Evolutionary conservation across 2,797 vertebrate species (phyloP).

Genomic region (Poecilia velifera): DNA sequence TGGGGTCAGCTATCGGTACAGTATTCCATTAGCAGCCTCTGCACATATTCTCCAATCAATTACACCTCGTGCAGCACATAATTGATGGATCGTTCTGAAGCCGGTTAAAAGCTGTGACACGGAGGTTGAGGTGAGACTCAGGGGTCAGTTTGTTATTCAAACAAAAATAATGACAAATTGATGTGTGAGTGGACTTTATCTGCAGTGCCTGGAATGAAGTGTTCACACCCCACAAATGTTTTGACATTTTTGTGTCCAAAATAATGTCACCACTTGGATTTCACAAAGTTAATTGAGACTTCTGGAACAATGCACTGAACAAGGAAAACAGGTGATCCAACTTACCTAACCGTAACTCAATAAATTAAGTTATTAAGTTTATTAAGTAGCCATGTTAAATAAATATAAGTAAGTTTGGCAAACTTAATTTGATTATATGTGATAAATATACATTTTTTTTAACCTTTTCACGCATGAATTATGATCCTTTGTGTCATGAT

Average conservation of each 20-base stretch:
- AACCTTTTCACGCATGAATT: too few relatives aligned
- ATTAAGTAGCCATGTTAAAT: too few relatives aligned
- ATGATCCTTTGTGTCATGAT: too few relatives aligned
- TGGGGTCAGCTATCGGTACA: constrained; percentile 61
- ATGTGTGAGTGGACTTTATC: constrained; percentile 17
- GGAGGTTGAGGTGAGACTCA: constrained; percentile 44
- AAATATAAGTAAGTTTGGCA: too few relatives aligned
- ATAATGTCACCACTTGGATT: not conserved
- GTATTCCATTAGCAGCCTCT: constrained; percentile 66
- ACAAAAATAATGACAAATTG: constrained; percentile 30
- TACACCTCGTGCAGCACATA: constrained; percentile 56
- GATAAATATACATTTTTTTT: too few relatives aligned
- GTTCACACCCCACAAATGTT: not conserved
- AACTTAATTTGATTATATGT: too few relatives aligned
- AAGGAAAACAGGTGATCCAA: too few relatives aligned
- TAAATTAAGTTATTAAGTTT: too few relatives aligned
- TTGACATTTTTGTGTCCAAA: not conserved
- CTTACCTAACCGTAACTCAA: too few relatives aligned
- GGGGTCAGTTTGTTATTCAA: constrained; percentile 43
- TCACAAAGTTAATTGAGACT: not conserved
- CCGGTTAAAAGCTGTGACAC: constrained; percentile 47
- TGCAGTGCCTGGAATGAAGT: not conserved
- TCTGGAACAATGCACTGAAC: too few relatives aligned
- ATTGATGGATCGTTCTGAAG: constrained; percentile 66
- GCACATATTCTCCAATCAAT: constrained; percentile 71